Base-by-base conservation (phyloP, 2,888 invertebrate genomes). In the Plebejus anna region DNA sequence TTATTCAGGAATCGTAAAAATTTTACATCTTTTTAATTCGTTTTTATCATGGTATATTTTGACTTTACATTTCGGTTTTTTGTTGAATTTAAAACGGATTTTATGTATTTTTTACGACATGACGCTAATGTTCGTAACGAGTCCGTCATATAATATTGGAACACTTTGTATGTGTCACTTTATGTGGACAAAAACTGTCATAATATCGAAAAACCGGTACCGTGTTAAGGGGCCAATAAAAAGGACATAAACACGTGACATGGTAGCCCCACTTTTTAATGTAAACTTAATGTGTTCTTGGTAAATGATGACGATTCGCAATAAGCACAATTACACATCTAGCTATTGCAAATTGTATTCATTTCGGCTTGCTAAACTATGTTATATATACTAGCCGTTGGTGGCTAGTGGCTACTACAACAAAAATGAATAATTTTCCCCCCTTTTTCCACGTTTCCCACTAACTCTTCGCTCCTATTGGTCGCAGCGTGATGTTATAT, bases 1-100 rank as follows among this genome's bases (percentile, higher is more conserved):
- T 55, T 32, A 55, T 55, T 73, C 73, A 32, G 28, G 32, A 73
- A 28, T 73, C 73, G 73, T 73, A 73, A 73, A 73, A 51, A 11
- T 28, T 73, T 73, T 73, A 73, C 36, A 55, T 7, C 28, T 51
- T 73, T 73, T 73, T 73, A 73, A 73, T 73, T 73, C 51, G 73
- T 73, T 32, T 51, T 73, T 73, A 73, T 73, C 73, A 51, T 73
- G 16, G 51, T 73, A 73, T 51, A 73, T 73, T 73, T 73, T 51
- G 55, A 73, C 73, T 73, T 51, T 5, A 73, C 73, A 32, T 73
- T 73, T 73, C 32, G 66, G 32, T 55, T 51, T 73, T 51, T 73
- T 55, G 51, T 28, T 13, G 6, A 73, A 73, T 32, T 73, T 55
- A 32, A 73, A 73, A 32, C 32, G 73, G 13, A 22, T 55, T 73